Evolutionary conservation across 92 coral and sea anemone species (phyloP).

Genomic region (Actinostola sp.): DNA sequence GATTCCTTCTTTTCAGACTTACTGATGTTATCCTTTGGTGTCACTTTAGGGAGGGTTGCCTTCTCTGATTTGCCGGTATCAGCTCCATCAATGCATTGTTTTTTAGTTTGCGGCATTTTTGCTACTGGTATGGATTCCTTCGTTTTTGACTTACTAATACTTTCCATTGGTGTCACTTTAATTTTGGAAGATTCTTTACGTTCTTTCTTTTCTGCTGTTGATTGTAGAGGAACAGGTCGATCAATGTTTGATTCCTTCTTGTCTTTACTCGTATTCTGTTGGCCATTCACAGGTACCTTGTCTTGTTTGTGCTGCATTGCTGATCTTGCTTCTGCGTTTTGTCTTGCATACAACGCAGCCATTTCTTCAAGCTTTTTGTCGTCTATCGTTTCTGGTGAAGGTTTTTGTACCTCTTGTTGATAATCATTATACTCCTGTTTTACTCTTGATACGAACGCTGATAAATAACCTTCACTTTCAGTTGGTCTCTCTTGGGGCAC

Average conservation of each 20-base stretch:
- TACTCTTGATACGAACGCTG: conserved; percentile 1
- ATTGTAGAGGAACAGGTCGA: too few relatives aligned
- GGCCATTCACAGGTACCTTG: background rate
- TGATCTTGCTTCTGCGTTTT: conserved; percentile 23
- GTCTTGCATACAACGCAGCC: conserved; percentile 24
- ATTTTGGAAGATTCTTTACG: too few relatives aligned
- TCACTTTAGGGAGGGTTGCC: background rate
- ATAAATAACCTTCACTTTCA: background rate
- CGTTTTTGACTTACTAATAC: too few relatives aligned
- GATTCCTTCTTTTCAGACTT: background rate
- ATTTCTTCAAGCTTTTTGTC: conserved; percentile 22
- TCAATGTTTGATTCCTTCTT: too few relatives aligned
- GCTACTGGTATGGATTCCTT: background rate
- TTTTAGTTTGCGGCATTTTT: background rate
- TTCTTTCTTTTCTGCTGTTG: too few relatives aligned
- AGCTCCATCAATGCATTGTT: too few relatives aligned
- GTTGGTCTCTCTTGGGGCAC: conserved; percentile 8
- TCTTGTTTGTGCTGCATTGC: conserved; percentile 6
- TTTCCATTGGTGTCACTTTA: too few relatives aligned
- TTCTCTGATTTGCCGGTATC: background rate
- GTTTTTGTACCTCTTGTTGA: background rate
- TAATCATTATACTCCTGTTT: conserved; percentile 2
- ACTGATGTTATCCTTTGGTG: background rate
- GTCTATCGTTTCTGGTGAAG: background rate
- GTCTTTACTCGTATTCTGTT: too few relatives aligned